phyloP scores from a whole-genome alignment of 2,113 vertebrate species.

The Spilogale gracilis region DNA sequence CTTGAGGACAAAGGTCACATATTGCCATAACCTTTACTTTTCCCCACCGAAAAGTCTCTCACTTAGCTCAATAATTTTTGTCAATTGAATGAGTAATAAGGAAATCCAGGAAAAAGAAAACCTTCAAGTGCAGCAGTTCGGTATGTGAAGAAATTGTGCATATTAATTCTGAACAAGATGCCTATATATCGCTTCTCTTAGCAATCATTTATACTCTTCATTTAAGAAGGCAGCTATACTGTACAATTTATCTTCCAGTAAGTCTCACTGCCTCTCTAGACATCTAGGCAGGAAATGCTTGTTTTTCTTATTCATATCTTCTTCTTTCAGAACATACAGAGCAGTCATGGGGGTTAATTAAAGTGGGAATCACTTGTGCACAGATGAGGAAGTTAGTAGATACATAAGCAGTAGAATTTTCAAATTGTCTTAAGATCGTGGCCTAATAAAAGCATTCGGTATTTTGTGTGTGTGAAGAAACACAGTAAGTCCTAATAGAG shows the following conservation, averaged over 20 bases:
- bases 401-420: neutral
- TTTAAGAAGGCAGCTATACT: neutral
- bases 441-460: neutral
- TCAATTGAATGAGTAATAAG: slow-evolving; percentile 26
- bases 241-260: neutral
- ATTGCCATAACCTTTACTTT: slow-evolving; percentile 38
- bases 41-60: neutral
- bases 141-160: neutral
- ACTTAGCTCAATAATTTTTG: slow-evolving; percentile 51
- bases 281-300: slow-evolving; percentile 10
- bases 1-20: slow-evolving; percentile 31
- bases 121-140: neutral
- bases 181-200: neutral
- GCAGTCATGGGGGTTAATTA: slow-evolving; percentile 68
- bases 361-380: slow-evolving; percentile 26
- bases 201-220: neutral
- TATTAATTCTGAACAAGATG: slow-evolving; percentile 1
- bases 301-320: slow-evolving; percentile 44
- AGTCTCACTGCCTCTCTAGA: neutral
- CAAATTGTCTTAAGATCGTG: slow-evolving; percentile 26
- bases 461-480: neutral
- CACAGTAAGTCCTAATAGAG: neutral
- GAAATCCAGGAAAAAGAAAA: neutral
- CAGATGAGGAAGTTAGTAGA: slow-evolving; percentile 47
- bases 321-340: slow-evolving; percentile 39